Conservation (phyloP, 2,797 vertebrate genomes). For the Meda fulgida region DNA sequence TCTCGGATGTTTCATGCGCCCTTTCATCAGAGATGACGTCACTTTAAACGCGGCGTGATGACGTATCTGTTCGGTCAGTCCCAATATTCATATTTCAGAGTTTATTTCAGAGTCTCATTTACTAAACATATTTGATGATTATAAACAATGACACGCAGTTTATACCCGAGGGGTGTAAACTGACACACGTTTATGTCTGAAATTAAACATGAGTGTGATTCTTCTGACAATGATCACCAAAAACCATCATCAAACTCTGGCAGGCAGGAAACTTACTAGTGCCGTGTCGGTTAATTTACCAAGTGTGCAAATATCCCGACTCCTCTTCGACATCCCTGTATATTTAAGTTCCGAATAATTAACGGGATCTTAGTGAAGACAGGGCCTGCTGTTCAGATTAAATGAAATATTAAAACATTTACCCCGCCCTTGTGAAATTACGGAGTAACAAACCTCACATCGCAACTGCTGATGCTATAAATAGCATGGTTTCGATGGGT, state of each 20-base stretch:
- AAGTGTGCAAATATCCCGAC: slow-evolving; percentile 31
- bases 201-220: neutral
- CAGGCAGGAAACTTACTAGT: slow-evolving; percentile 48
- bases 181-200: neutral
- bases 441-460: slow-evolving; percentile 77
- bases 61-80: slow-evolving; percentile 6
- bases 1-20: neutral
- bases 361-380: slow-evolving; percentile 52
- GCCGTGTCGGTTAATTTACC: slow-evolving; percentile 8
- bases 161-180: neutral
- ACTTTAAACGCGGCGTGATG: neutral
- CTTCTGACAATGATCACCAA: neutral
- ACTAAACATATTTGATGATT: neutral
- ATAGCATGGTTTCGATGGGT: slow-evolving; percentile 73
- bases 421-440: slow-evolving; percentile 69
- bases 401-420: slow-evolving; percentile 51
- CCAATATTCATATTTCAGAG: slow-evolving; percentile 1
- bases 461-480: slow-evolving; percentile 82
- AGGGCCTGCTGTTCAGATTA: slow-evolving; percentile 63
- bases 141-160: neutral
- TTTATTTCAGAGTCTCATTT: neutral
- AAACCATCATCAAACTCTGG: slow-evolving; percentile 17
- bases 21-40: neutral
- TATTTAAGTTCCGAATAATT: neutral
- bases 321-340: slow-evolving; percentile 45